Percentiles rank a stretch among this genome's conserved stretches.
Conservation (phyloP, 2,113 vertebrate species). For the Cyanoderma ruficeps region DNA sequence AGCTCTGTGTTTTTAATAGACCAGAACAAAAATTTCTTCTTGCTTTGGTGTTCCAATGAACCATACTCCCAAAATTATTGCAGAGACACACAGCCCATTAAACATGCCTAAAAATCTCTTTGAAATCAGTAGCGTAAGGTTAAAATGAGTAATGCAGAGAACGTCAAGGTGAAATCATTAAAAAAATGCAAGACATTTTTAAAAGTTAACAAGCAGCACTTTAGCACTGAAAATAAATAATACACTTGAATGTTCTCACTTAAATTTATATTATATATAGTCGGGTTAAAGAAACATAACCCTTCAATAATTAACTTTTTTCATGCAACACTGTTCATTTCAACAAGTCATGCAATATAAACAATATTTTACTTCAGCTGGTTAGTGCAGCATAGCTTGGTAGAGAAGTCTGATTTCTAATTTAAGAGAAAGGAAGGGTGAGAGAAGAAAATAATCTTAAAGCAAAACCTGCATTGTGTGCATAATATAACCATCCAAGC, state of each 20-base stretch:
- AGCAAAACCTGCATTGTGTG: not conserved
- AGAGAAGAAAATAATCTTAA: not conserved
- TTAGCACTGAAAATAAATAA: slow-evolving; percentile 29
- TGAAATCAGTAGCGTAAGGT: not conserved
- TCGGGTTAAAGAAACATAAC: not conserved
- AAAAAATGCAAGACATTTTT: slow-evolving; percentile 5
- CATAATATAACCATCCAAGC: not conserved
- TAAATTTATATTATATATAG: not conserved
- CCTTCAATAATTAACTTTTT: not conserved
- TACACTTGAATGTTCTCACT: not conserved
- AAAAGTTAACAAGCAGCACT: not conserved
- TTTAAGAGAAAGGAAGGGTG: not conserved
- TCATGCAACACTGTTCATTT: slow-evolving; percentile 27
- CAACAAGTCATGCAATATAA: slow-evolving; percentile 34
- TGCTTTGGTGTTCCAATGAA: not conserved
- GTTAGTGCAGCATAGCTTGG: not conserved
- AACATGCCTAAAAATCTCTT: not conserved
- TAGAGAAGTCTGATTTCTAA: not conserved
- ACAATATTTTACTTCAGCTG: not conserved
- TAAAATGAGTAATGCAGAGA: not conserved
- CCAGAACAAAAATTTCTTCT: not conserved
- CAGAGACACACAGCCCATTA: not conserved
- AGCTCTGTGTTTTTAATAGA: not conserved
- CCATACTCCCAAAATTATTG: not conserved
- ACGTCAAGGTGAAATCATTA: not conserved